Base-by-base conservation (phyloP, 2,797 vertebrate species). In the Merluccius polli region DNA sequence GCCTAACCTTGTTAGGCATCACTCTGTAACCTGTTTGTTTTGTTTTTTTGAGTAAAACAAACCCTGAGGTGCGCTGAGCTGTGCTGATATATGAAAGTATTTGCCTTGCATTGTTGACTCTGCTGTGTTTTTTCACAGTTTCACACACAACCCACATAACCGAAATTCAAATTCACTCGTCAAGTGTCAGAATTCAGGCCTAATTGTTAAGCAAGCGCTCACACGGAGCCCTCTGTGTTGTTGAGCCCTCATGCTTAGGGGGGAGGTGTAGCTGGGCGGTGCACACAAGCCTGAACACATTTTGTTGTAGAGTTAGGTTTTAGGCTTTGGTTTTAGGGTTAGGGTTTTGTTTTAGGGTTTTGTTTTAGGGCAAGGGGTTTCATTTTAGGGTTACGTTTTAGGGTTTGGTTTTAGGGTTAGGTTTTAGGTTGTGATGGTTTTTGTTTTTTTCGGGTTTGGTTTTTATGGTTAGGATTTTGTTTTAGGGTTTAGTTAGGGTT, bases 151-250 rank as follows among this genome's bases (percentile, higher is more conserved):
- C 75, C 70, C 1, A 71, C 52, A 38, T 7, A 63, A 12, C 52
- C 52, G 10, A 63, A 52, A 7, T 1, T 52, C 31, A 52, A 27
- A 80, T 83, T 77, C 7, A 0, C 16, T 7, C 24, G 18, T 5
- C 77, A 70, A 29, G 10, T 78, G 78, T 72, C 33, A 76, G 77
- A 72, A 32, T 35, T 78, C 18, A 67, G 71, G 21, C 4, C 4
- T 65, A 11, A 71, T 52, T 70, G 38, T 52, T 59, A 32, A 27
- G 18, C 44, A 52, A 52, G 44, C 44, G 5, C 52, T 63, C n/a
- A 10, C 52, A 63, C n/a, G n/a, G 52, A n/a, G 52, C 52, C 52
- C 33, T 36, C 69, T 33, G 16, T 33, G 18, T 35, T 33, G 70
- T 71, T 27, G 65, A n/a, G n/a, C n/a, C n/a, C 11, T 71, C 11